These are phyloP conservation scores for Trachelus iudaicus DNA, from an alignment of 2,888 invertebrate genomes.

Conservation along the genomic window DNA sequence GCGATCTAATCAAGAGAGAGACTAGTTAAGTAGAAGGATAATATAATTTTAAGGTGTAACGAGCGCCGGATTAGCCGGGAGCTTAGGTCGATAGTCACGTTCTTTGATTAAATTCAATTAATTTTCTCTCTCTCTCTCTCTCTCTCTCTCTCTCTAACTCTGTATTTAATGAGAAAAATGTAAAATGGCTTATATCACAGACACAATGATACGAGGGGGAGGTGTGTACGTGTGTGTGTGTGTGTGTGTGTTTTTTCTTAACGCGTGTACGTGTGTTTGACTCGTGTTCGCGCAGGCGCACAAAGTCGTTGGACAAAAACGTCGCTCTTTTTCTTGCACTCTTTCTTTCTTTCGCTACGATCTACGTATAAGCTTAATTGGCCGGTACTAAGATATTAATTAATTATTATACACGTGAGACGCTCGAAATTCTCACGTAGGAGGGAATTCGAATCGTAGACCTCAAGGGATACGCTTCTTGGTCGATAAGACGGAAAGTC, in stretches of 20 bases:
- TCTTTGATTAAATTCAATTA: neutral
- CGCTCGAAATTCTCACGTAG: constrained; percentile 4
- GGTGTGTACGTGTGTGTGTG: constrained; percentile 14
- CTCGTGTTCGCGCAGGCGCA: neutral
- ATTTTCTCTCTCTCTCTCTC: neutral
- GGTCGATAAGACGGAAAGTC: neutral
- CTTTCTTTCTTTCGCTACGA: constrained; percentile 10
- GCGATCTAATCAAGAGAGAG: neutral
- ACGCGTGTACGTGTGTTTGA: neutral
- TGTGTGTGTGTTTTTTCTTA: constrained; percentile 9
- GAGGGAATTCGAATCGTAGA: constrained; percentile 23
- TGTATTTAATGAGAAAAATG: constrained; percentile 11
- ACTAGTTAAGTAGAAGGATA: neutral
- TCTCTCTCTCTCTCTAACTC: neutral
- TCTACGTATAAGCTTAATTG: constrained; percentile 37
- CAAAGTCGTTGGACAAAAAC: neutral
- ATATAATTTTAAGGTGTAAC: neutral
- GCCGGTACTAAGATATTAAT: constrained; percentile 11
- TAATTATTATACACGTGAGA: constrained; percentile 14
- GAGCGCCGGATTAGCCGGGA: neutral
- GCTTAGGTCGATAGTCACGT: neutral
- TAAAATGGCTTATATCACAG: constrained; percentile 48
- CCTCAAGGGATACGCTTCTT: neutral
- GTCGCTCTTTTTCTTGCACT: neutral
- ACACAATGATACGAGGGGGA: constrained; percentile 42